These are phyloP conservation scores for Cheilosia vernalis DNA, from an alignment of 2,888 invertebrate genomes.

Conservation along the genomic window DNA sequence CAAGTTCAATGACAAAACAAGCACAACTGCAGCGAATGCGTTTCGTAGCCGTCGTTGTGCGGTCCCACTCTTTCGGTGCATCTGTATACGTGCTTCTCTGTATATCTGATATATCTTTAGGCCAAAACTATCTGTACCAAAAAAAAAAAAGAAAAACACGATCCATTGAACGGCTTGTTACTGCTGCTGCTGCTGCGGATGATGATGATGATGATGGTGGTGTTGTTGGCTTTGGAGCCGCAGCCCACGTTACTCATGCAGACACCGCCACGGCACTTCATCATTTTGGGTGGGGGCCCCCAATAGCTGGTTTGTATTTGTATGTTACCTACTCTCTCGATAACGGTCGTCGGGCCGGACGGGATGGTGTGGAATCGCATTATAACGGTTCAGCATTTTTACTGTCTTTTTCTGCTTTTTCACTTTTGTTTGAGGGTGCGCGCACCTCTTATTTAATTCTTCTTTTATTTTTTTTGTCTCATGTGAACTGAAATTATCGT, in stretches of 20 bases:
- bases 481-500: constrained; percentile 63
- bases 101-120: constrained; percentile 35
- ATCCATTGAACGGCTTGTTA: constrained; percentile 26
- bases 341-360: constrained; percentile 61
- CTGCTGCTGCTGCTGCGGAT: constrained; percentile 7
- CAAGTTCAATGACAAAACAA: constrained; percentile 75
- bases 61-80: constrained; percentile 28
- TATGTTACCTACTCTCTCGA: constrained; percentile 53
- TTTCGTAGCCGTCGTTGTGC: constrained; percentile 12
- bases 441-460: constrained; percentile 70
- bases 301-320: constrained; percentile 56
- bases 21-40: constrained; percentile 60
- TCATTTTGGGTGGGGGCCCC: constrained; percentile 55
- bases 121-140: constrained; percentile 65
- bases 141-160: constrained; percentile 26
- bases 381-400: constrained; percentile 72
- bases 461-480: constrained; percentile 17
- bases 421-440: constrained; percentile 72
- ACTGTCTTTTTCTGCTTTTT: constrained; percentile 72
- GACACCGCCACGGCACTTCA: constrained; percentile 40
- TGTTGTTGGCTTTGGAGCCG: constrained; percentile 56
- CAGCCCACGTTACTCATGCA: constrained; percentile 68
- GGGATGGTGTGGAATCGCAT: constrained; percentile 65
- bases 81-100: constrained; percentile 15
- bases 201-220: constrained; percentile 32